Evolutionary conservation across 2,888 invertebrate genomes (phyloP), one percentile per base, ranked within the genome.

Genomic region (Rhagophthalmus giganteus): DNA sequence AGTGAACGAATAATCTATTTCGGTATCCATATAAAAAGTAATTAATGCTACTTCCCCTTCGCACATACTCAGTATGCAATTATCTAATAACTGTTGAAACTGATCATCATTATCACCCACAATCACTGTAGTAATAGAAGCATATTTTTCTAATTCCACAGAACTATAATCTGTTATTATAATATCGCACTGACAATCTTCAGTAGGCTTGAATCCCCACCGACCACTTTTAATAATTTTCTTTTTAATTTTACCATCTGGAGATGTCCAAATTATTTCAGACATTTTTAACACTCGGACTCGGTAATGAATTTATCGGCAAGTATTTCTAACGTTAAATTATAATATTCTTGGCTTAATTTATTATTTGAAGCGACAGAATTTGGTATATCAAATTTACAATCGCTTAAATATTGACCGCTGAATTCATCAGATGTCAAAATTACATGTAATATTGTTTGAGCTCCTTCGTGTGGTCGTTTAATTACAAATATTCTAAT

Each of bases 11-110:
- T 76, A 60, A 14, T 58, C 50, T 12, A 54, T 49, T 0, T 55
- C 61, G 8, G 57, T 34, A 48, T 71, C 71, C 0, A 74, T 67
- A 33, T 58, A 52, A 33, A 80, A 73, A 11, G 55, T 66, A 57
- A 80, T 77, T n/a, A 61, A 63, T 1, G 80, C 72, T 6, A 65
- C 69, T 70, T 81, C 81, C 10, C 75, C 74, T 2, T 66, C 59
- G 15, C 74, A 53, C 77, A 81, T 79, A 46, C 76, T 76, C 41
- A 71, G 70, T 42, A 80, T 63, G 34, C 78, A 68, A 33, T 75
- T 60, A 59, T 80, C 78, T 31, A 80, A 57, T 50, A 76, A 73
- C 46, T 73, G 74, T 55, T 79, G 79, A 38, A 79, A 62, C 2
- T 76, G 74, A 2, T 74, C 73, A 44, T 73, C 58, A 26, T 71